Evolutionary conservation across 2,888 invertebrate species (phyloP), one percentile per base, ranked within the genome.

Genomic region (Byasa hedistus): DNA sequence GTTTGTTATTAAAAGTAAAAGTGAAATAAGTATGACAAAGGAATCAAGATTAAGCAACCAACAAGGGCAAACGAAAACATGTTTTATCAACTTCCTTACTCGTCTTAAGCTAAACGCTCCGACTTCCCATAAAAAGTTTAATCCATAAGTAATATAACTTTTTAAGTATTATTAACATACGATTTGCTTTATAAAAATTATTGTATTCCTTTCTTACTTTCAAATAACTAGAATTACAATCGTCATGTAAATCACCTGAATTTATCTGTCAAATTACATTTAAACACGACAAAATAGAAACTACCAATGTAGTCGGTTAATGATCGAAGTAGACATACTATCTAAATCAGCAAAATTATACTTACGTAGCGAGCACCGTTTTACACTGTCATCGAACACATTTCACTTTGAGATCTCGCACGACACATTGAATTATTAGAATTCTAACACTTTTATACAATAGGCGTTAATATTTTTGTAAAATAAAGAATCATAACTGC

Each of bases 331-430:
- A 68, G 48, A 68, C 64, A 71, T 67, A 71, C 73, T 70, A 73
- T 74, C 70, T 27, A 75, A 79, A 80, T 83, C 80, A 75, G 81
- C 79, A 77, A 83, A 78, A 71, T 85, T 81, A 87, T 86, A 91
- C 90, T 91, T 89, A 90, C 90, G 87, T 87, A 86, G 86, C 66
- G 71, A 75, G 70, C 83, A 84, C 84, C 81, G 85, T 86, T 89
- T 89, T 87, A 89, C 87, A 82, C 84, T 88, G 89, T 90, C 90
- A 89, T 91, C 83, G 81, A 85, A 85, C 89, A 90, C 91, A 91
- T 89, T 90, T 87, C 84, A 85, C 81, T 84, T 75, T 72, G 69
- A 75, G 79, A 81, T 83, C 76, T 79, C 79, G 74, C 81, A 83
- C 83, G 80, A 80, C 79, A 82, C 81, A 75, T 76, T 78, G 73